Base-by-base conservation (phyloP, 1,140 invertebrate species). In the Drosophila varians region DNA sequence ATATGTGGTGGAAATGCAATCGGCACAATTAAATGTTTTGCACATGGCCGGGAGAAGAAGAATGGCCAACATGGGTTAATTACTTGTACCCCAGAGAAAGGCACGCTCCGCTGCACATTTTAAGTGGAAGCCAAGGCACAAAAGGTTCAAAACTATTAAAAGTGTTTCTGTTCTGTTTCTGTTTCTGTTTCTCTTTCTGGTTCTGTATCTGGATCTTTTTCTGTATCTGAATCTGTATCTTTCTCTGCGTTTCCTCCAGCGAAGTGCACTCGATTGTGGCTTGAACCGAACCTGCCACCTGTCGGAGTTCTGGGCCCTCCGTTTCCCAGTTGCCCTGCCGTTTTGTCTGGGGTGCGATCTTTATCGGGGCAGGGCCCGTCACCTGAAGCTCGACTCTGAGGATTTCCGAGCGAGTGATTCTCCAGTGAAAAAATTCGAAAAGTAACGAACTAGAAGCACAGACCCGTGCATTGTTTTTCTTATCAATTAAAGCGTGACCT, bases 401-500 rank as follows among this genome's bases (percentile, higher is more conserved):
- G 68, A 80, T 87, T 86, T 86, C 80, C 82, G 54, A 76, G 78
- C 74, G 76, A 80, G 25, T 84, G 79, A 60, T 16, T 42, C 38
- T 18, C 38, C 16, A 18, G 38, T 18, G 45, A 68, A 38, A 72
- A 71, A 60, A 69, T 25, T 36, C 21, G n/a, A 69, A 56, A 56
- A 56, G 52, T 43, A 65, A 46, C 48, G 34, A 57, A 58, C 46
- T 45, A 49, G 31, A 52, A 52, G 54, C 56, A 43, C 42, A 70
- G 58, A 73, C 49, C 52, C 45, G 34, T 25, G 57, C 73, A 80
- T 70, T 87, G 71, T 86, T 87, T n/a, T 84, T 84, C 82, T 86
- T 86, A 86, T 86, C 80, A 86, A 86, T 86, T 87, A 86, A 86
- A 86, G 80, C 82, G 80, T 86, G 80, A 87, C 80, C 80, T 86